Percentiles rank a stretch among this genome's conserved stretches.
phyloP scores from a whole-genome alignment of 2,797 vertebrate species.

The Erithacus rubecula region DNA sequence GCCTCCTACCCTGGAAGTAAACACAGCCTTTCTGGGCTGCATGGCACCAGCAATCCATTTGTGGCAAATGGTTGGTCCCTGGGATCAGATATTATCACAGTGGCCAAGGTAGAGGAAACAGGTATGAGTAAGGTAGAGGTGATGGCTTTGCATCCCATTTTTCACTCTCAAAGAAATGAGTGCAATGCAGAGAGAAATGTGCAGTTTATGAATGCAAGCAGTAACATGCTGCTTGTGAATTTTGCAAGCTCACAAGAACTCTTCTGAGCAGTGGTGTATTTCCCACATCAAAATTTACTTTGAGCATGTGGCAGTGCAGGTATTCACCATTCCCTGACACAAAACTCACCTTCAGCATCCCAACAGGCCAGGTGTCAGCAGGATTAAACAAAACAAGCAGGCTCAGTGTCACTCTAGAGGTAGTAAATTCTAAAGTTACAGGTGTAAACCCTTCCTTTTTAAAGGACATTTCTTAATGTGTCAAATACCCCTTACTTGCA shows the following conservation, averaged over 20 bases:
- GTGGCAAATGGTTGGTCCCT: neutral
- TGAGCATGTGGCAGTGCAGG: neutral
- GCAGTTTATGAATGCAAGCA: neutral
- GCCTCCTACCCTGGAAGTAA: neutral
- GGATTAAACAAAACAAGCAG: neutral
- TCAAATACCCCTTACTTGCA: neutral
- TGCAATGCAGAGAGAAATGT: neutral
- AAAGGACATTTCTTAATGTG: neutral
- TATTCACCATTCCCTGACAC: neutral
- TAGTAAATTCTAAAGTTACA: neutral
- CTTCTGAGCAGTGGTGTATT: neutral
- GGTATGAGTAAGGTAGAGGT: neutral
- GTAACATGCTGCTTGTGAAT: neutral
- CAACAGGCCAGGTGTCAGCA: neutral
- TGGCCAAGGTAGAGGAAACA: neutral
- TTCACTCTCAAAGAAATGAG: neutral
- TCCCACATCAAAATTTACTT: neutral
- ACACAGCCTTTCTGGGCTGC: neutral
- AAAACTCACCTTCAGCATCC: neutral
- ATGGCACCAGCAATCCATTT: neutral
- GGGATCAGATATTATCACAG: rapidly evolving
- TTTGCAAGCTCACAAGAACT: neutral
- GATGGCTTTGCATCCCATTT: neutral
- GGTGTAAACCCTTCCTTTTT: neutral
- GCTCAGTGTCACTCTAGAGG: neutral